Percentiles rank a stretch among this genome's conserved stretches.
Evolutionary conservation across 2,797 vertebrate genomes (phyloP).

Genomic region (Zenarchopterus dispar): DNA sequence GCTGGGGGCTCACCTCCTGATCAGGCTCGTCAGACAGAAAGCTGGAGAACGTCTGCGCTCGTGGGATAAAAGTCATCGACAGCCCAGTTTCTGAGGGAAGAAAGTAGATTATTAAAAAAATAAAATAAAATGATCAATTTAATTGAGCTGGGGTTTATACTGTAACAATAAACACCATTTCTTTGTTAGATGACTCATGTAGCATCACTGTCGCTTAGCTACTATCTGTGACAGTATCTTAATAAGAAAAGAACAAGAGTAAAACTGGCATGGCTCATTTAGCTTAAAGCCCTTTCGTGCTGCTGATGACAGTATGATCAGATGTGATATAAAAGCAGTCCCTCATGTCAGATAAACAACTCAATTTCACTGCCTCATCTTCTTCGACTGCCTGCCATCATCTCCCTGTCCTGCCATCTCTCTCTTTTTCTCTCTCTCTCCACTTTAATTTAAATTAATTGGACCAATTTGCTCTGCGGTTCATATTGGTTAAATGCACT

Average conservation of each 20-base stretch:
- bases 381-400: constrained; percentile 30
- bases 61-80: constrained; percentile 89
- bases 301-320: constrained; percentile 5
- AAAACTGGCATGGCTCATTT: constrained; percentile 4
- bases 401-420: constrained; percentile 2
- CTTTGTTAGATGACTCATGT: not conserved
- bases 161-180: not conserved
- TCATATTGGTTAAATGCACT: constrained; percentile 61
- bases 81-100: constrained; percentile 84
- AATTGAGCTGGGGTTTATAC: not conserved
- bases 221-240: constrained; percentile 27
- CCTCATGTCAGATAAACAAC: constrained; percentile 27
- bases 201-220: constrained; percentile 63
- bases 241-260: constrained; percentile 14
- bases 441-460: constrained; percentile 69
- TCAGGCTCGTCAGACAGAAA: constrained; percentile 88
- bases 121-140: not conserved
- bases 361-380: constrained; percentile 27
- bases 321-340: constrained; percentile 11
- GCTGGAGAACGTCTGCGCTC: constrained; percentile 95
- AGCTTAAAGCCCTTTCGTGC: constrained; percentile 8
- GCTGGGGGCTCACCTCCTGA: constrained; percentile 83
- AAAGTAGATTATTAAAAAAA: not conserved
- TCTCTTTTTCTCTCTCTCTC: constrained; percentile 24
- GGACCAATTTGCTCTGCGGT: constrained; percentile 66